phyloP scores from a whole-genome alignment of 1,140 invertebrate genomes.

The Eulimnadia texana region DNA sequence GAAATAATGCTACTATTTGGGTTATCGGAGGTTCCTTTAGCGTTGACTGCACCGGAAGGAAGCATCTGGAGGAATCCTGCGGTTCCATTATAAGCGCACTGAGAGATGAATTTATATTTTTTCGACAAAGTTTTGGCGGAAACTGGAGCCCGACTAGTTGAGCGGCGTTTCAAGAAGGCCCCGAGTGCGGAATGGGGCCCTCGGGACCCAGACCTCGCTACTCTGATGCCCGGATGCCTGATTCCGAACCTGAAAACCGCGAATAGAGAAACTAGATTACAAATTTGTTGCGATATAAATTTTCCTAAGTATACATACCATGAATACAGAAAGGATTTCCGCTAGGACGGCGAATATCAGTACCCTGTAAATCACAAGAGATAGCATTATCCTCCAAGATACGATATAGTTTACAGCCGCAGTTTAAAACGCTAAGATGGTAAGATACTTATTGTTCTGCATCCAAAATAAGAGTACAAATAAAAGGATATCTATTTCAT shows the following conservation, averaged over 20 bases:
- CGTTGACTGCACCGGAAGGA: background rate
- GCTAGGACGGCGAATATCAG: background rate
- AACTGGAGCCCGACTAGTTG: too few relatives aligned
- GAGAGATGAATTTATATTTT: background rate
- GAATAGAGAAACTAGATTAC: background rate
- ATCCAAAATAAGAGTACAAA: too few relatives aligned
- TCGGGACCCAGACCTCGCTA: background rate
- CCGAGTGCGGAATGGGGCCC: too few relatives aligned
- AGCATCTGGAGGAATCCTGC: background rate
- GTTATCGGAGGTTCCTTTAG: background rate
- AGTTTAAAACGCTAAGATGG: too few relatives aligned
- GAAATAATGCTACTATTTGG: background rate
- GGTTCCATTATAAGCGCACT: background rate
- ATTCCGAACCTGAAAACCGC: background rate
- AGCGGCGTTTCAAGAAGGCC: background rate
- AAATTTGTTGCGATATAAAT: background rate
- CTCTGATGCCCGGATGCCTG: background rate
- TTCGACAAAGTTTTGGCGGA: background rate
- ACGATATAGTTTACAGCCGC: too few relatives aligned
- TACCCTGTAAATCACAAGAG: too few relatives aligned
- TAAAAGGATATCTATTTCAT: too few relatives aligned
- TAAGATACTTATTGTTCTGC: too few relatives aligned
- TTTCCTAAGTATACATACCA: background rate
- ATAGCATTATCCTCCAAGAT: too few relatives aligned
- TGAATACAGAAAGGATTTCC: background rate